Evolutionary conservation across 2,888 invertebrate species (phyloP).

Genomic region (Nesidiocoris tenuis): DNA sequence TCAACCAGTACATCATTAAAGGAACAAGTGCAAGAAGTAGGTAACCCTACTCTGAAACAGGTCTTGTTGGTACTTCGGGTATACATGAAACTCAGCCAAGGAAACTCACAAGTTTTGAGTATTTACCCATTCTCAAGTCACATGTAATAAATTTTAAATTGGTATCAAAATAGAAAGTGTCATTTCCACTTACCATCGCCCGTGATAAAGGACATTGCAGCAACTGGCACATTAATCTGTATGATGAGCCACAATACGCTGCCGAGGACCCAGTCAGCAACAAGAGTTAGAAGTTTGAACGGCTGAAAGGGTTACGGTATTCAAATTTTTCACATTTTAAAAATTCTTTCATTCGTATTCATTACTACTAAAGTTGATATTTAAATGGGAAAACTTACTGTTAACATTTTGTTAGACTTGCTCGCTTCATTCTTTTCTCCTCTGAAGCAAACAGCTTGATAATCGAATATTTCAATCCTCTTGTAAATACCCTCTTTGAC

Average conservation of each 20-base stretch:
- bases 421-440: constrained; percentile 62
- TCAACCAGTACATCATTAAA: too few species aligned
- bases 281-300: constrained; percentile 59
- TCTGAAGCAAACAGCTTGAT: constrained; percentile 83
- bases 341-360: too few species aligned
- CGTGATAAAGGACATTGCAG: constrained; percentile 48
- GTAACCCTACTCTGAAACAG: too few species aligned
- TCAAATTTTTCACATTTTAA: too few species aligned
- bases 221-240: constrained; percentile 50
- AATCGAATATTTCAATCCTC: constrained; percentile 75
- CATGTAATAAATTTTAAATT: too few species aligned
- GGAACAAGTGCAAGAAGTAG: too few species aligned
- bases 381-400: constrained; percentile 53
- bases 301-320: too few species aligned
- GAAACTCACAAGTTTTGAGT: too few species aligned
- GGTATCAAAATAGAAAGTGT: too few species aligned
- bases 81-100: too few species aligned
- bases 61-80: too few species aligned
- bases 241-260: constrained; percentile 50
- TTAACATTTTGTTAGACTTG: constrained; percentile 54
- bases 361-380: neutral
- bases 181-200: constrained; percentile 60
- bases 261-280: constrained; percentile 58
- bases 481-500: constrained; percentile 74
- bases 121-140: too few species aligned